Evolutionary conservation across 2,113 vertebrate species (phyloP), one percentile per base, ranked within the genome.

Genomic region (Grammomys surdaster): DNA sequence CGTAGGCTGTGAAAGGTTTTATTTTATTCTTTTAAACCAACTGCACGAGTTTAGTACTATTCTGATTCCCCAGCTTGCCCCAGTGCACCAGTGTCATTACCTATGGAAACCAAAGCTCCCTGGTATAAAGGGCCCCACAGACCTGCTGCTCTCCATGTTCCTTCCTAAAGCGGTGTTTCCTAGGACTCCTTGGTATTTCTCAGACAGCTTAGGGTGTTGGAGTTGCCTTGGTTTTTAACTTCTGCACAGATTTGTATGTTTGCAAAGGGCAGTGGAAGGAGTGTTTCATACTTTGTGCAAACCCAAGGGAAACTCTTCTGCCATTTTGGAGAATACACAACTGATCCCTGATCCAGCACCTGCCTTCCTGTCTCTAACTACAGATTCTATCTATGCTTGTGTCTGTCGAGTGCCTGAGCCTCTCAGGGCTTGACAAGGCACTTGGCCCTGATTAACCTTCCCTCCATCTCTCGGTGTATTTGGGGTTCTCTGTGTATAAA

Each of bases 111-210:
- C 54, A n/a, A 76, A 86, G 67, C 36, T 81, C 43, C n/a, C 31
- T 0, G 0, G 1, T 19, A 5, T 8, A 13, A 40, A 76, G 16
- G 19, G 17, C 7, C 6, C n/a, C 58, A 13, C 20, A 1, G 1
- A 2, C 48, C 80, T 77, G 19, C 67, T 60, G 36, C 2, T 3
- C 13, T 24, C 19, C 43, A 0, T 48, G 87, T 92, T 72, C 20
- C 12, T 43, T 78, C 36, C 73, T 88, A 48, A 95, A 78, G 67
- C 16, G 80, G 72, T 89, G 48, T 86, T 92, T 77, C 33, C 40
- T 65, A 56, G 60, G 67, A 87, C 40, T 78, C 51, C 3, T n/a
- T 86, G 95, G 63, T 46, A 40, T 75, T 48, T 65, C 69, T 33
- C 60, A 48, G 46, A 7, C 26, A 33, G 26, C 43, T 22, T n/a